phyloP scores from a whole-genome alignment of 2,888 invertebrate genomes.

The Cryptus armator region DNA sequence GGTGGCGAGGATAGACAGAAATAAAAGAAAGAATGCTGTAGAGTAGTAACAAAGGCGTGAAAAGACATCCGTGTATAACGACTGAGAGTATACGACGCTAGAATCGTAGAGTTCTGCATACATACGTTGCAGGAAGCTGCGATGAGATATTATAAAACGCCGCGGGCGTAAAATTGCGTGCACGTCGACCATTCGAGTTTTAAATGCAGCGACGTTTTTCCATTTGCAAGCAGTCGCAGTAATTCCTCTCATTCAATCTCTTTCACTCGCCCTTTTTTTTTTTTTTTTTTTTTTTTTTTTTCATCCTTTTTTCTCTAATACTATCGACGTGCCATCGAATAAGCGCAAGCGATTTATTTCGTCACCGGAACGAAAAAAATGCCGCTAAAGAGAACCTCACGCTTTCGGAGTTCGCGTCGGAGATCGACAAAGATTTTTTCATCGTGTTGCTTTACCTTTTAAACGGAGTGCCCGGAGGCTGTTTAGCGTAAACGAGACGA shows the following conservation, averaged over 20 bases:
- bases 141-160: constrained; percentile 40
- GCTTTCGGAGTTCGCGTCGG: neutral
- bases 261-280: neutral
- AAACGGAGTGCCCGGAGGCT: too few species aligned
- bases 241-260: neutral
- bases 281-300: neutral
- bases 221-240: constrained; percentile 18
- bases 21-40: neutral
- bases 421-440: neutral
- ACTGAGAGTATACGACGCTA: neutral
- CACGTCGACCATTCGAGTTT: constrained; percentile 43
- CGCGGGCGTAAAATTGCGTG: constrained; percentile 11
- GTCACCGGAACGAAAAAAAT: too few species aligned
- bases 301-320: neutral
- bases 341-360: constrained; percentile 16
- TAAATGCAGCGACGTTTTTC: constrained; percentile 33
- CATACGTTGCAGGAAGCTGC: constrained; percentile 1
- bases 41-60: neutral
- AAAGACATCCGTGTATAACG: neutral
- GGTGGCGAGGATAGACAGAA: constrained; percentile 5
- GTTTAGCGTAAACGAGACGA: neutral
- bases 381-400: too few species aligned
- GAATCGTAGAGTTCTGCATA: neutral
- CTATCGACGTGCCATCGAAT: constrained; percentile 24
- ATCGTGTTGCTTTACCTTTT: neutral